Percentiles rank a stretch among this genome's conserved stretches.
Evolutionary conservation across 2,888 invertebrate species (phyloP).

Genomic region (Caenorhabditis sp.): DNA sequence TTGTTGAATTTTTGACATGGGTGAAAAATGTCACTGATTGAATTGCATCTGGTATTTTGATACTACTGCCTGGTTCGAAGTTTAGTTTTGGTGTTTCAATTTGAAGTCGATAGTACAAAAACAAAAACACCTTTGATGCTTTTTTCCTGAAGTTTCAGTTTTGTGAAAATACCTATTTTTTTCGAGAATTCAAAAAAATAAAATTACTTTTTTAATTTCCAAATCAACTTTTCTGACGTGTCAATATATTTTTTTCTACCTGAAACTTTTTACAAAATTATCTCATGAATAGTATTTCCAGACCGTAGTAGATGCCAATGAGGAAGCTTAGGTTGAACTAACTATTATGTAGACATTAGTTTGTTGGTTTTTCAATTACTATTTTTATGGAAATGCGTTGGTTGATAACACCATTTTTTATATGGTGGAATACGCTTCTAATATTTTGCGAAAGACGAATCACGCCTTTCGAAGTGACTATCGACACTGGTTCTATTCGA

Average conservation of each 20-base stretch:
- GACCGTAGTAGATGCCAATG: slow-evolving; percentile 1
- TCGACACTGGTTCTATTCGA: slow-evolving; percentile 68
- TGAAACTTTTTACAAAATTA: too few species aligned
- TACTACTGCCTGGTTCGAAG: too few species aligned
- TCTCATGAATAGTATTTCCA: slow-evolving; percentile 28
- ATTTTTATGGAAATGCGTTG: slow-evolving; percentile 38
- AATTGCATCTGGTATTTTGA: neutral
- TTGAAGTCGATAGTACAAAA: too few species aligned
- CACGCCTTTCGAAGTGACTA: slow-evolving; percentile 65
- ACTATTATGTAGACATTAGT: slow-evolving; percentile 44
- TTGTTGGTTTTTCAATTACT: slow-evolving; percentile 11
- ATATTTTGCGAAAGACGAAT: slow-evolving; percentile 36
- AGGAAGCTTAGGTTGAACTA: slow-evolving; percentile 10
- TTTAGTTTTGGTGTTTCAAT: too few species aligned
- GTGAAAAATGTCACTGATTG: neutral
- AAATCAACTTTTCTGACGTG: too few species aligned
- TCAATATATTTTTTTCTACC: too few species aligned
- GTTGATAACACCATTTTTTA: slow-evolving; percentile 33
- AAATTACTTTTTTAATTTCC: too few species aligned
- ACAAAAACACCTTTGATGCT: too few species aligned
- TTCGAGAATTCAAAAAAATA: neutral
- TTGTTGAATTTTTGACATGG: neutral
- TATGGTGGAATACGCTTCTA: slow-evolving; percentile 40
- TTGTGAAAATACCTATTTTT: slow-evolving; percentile 4
- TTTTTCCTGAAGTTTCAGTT: too few species aligned